Evolutionary conservation across 2,113 vertebrate genomes (phyloP).

Genomic region (Stegastes partitus): DNA sequence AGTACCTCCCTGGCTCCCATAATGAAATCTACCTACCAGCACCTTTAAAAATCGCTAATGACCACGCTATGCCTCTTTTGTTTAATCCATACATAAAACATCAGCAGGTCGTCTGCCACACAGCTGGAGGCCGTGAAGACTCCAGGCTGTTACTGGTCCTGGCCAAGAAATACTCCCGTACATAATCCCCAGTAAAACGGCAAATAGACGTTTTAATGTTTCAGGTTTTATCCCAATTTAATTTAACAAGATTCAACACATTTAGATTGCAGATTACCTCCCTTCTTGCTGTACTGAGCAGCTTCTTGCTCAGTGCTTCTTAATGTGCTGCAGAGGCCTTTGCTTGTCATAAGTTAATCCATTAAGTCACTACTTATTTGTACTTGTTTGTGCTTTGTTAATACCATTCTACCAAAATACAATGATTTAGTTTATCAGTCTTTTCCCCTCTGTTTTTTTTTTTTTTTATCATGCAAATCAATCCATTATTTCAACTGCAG

Average conservation of each 20-base stretch:
- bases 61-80: neutral
- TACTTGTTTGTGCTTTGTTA: neutral
- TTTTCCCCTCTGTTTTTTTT: neutral
- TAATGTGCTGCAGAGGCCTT: neutral
- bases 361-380: neutral
- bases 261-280: neutral
- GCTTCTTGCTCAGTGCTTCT: neutral
- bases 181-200: neutral
- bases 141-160: neutral
- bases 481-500: neutral
- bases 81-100: neutral
- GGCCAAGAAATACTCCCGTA: neutral
- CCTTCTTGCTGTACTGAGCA: neutral
- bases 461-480: neutral
- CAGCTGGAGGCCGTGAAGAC: neutral
- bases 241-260: neutral
- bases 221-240: neutral
- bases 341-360: neutral
- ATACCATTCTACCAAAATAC: neutral
- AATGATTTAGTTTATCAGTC: neutral
- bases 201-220: neutral
- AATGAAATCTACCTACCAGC: neutral
- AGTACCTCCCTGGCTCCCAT: neutral
- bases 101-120: neutral
- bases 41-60: neutral